These are phyloP conservation scores for Chrysolina haemoptera DNA, from an alignment of 2,888 invertebrate species.

Conservation along the genomic window DNA sequence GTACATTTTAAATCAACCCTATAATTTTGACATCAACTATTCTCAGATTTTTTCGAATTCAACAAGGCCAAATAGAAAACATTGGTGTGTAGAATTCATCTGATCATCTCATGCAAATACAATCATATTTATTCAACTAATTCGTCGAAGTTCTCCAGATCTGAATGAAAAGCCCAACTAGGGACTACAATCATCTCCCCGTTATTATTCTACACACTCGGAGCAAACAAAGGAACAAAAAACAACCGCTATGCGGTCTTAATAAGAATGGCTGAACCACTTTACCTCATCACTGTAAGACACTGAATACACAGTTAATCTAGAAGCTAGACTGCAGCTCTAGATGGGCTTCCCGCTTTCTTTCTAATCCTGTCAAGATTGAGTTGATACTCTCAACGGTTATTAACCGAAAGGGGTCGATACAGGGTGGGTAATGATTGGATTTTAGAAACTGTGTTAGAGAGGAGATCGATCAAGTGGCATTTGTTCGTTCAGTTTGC, in stretches of 20 bases:
- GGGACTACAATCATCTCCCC: not conserved
- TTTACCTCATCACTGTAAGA: slow-evolving; percentile 45
- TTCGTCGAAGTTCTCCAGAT: no score
- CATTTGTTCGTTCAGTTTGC: no score
- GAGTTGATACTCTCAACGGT: slow-evolving; percentile 44
- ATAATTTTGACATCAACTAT: no score
- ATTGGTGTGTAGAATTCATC: no score
- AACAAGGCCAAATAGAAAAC: no score
- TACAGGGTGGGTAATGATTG: not conserved
- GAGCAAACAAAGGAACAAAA: not conserved
- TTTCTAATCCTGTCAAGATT: slow-evolving; percentile 44
- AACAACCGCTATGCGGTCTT: not conserved
- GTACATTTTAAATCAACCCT: no score
- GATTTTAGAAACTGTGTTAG: not conserved
- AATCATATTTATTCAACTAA: no score
- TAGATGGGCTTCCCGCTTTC: slow-evolving; percentile 36
- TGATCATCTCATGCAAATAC: no score
- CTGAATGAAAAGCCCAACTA: not conserved
- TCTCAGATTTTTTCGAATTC: no score
- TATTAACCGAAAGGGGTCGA: slow-evolving; percentile 29
- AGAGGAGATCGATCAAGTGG: not conserved
- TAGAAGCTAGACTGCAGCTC: slow-evolving; percentile 41
- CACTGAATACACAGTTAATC: slow-evolving; percentile 45
- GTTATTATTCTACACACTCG: not conserved
- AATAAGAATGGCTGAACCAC: slow-evolving; percentile 43